These are phyloP conservation scores for Coccyzus lansbergi DNA, from an alignment of 2,797 vertebrate genomes.

Conservation along the genomic window DNA sequence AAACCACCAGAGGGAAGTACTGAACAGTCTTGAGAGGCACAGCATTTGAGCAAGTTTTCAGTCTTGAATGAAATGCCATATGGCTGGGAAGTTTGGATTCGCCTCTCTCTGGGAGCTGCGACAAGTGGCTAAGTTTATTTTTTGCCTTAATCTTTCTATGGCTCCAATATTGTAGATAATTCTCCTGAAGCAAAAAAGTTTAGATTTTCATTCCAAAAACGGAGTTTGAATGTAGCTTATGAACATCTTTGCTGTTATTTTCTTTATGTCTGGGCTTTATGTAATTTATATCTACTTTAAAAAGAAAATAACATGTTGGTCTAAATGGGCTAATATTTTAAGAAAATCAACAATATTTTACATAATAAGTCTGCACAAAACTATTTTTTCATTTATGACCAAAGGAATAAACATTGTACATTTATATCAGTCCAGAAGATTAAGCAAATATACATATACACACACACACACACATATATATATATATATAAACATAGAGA, in stretches of 20 bases:
- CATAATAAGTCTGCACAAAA: not conserved
- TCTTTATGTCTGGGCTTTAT: not conserved
- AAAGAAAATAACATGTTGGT: not conserved
- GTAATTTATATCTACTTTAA: not conserved
- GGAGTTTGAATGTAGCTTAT: not conserved
- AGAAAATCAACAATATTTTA: not conserved
- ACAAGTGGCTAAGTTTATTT: not conserved
- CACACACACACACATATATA: no score
- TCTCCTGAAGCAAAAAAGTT: not conserved
- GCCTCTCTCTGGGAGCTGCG: not conserved
- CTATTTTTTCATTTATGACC: not conserved
- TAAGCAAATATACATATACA: not conserved
- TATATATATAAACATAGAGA: no score
- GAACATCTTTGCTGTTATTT: not conserved
- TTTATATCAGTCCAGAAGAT: not conserved
- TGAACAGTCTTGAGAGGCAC: not conserved
- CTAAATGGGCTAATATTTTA: not conserved
- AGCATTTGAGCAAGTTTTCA: slow-evolving; percentile 14
- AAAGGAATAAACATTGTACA: not conserved
- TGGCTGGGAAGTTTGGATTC: not conserved
- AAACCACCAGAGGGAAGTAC: slow-evolving; percentile 23
- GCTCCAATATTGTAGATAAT: not conserved
- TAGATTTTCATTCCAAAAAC: not conserved
- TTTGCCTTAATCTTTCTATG: not conserved
- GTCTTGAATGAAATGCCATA: slow-evolving; percentile 2